Evolutionary conservation across 1,140 invertebrate genomes (phyloP).

Genomic region (Drosophila seguyi): DNA sequence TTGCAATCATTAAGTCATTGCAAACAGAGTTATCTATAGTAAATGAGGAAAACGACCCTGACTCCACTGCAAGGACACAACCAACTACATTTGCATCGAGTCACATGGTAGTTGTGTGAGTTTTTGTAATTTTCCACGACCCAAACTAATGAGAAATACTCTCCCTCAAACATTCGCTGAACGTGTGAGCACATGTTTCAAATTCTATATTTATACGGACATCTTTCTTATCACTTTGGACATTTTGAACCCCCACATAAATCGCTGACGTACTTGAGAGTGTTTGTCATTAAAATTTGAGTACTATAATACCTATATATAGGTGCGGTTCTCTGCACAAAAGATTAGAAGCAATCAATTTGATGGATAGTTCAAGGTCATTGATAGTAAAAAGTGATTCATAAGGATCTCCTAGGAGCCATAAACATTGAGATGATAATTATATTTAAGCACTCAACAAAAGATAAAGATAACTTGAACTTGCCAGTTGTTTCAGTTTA

Average conservation of each 20-base stretch:
- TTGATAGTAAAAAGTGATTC: conserved; percentile 32
- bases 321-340: conserved; percentile 14
- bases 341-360: conserved; percentile 33
- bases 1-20: conserved; percentile 15
- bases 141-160: not conserved
- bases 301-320: conserved; percentile 19
- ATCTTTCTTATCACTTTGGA: conserved; percentile 53
- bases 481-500: conserved; percentile 39
- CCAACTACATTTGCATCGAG: not conserved
- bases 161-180: conserved; percentile 5
- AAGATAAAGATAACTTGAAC: conserved; percentile 38
- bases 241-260: conserved; percentile 37
- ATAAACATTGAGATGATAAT: conserved; percentile 2
- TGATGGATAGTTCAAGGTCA: conserved; percentile 57
- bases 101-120: not conserved
- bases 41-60: conserved; percentile 8
- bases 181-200: conserved; percentile 33
- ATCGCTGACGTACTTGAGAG: conserved; percentile 45
- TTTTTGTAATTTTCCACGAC: conserved; percentile 23
- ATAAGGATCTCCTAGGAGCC: not conserved
- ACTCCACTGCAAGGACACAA: conserved; percentile 25
- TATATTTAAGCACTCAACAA: not conserved
- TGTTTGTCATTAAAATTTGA: conserved; percentile 37
- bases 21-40: not conserved
- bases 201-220: conserved; percentile 42